A percentile compares a stretch with the other conserved stretches of the same genome.
Evolutionary conservation across 2,797 vertebrate species (phyloP).

Genomic region (Odontamblyopus rebecca): DNA sequence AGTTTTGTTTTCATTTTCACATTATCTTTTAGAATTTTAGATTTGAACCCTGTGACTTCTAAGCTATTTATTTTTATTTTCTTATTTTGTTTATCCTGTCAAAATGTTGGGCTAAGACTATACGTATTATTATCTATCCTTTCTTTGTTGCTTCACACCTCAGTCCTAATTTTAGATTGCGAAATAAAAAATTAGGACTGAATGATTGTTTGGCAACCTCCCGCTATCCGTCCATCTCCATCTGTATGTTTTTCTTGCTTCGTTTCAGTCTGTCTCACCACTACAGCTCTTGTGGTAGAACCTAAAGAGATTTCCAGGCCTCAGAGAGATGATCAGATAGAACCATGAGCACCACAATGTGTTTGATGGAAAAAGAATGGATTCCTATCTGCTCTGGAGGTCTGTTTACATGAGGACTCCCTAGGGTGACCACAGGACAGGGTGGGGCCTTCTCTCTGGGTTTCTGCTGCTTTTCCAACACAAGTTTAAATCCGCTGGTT

Average conservation of each 20-base stretch:
- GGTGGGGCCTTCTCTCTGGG: background rate
- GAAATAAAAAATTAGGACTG: too few species aligned
- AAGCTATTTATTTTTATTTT: background rate
- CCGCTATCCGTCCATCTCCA: background rate
- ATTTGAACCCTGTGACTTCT: background rate
- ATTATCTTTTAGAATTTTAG: background rate
- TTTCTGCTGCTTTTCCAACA: background rate
- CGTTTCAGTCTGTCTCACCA: background rate
- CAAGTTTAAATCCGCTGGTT: background rate
- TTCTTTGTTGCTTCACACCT: background rate
- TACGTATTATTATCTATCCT: background rate
- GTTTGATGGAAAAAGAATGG: conserved; percentile 3
- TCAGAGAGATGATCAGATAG: background rate
- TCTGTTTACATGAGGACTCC: conserved; percentile 10
- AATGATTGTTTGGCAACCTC: background rate
- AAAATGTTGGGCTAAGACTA: too few species aligned
- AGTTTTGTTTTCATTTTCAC: background rate
- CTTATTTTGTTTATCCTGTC: background rate
- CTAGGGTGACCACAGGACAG: background rate
- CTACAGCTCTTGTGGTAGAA: conserved; percentile 9
- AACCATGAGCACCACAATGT: background rate
- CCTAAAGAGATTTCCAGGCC: background rate
- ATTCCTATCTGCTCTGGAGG: conserved; percentile 7
- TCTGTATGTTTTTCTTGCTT: background rate
- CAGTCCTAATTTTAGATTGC: background rate